A percentile compares a stretch with the other conserved stretches of the same genome.
Conservation (phyloP, 2,113 vertebrate genomes). For the Heloderma charlesbogerti region DNA sequence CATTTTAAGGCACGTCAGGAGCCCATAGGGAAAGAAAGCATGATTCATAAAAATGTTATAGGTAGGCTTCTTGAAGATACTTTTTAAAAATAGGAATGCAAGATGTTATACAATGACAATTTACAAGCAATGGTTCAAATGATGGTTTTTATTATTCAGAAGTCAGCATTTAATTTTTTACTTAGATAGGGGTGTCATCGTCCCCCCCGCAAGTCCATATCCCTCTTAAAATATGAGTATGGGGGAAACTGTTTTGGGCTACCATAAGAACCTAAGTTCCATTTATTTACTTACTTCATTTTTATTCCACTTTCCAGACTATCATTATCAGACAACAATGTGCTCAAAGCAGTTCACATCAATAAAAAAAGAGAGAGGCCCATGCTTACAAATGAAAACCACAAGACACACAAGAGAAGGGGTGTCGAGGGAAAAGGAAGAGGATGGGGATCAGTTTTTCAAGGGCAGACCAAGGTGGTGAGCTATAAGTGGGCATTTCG, state of each 20-base stretch:
- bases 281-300: too few species aligned
- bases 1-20: slow-evolving; percentile 63
- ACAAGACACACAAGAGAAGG: too few species aligned
- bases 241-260: background rate
- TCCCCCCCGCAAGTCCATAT: background rate
- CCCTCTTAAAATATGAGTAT: background rate
- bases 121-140: background rate
- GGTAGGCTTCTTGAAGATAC: slow-evolving; percentile 70
- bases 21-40: slow-evolving; percentile 69
- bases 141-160: background rate
- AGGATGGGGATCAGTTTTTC: too few species aligned
- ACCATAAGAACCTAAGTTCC: background rate
- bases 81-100: slow-evolving; percentile 39
- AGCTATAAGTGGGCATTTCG: too few species aligned
- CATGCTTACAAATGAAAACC: too few species aligned
- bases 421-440: too few species aligned
- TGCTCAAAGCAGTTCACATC: too few species aligned
- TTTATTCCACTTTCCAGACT: too few species aligned
- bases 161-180: background rate
- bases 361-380: too few species aligned
- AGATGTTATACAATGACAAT: slow-evolving; percentile 32
- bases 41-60: slow-evolving; percentile 66
- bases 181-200: background rate
- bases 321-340: too few species aligned
- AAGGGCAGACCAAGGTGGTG: too few species aligned